These are phyloP conservation scores for Orchestes rusci DNA, from an alignment of 2,888 invertebrate genomes.

Conservation along the genomic window DNA sequence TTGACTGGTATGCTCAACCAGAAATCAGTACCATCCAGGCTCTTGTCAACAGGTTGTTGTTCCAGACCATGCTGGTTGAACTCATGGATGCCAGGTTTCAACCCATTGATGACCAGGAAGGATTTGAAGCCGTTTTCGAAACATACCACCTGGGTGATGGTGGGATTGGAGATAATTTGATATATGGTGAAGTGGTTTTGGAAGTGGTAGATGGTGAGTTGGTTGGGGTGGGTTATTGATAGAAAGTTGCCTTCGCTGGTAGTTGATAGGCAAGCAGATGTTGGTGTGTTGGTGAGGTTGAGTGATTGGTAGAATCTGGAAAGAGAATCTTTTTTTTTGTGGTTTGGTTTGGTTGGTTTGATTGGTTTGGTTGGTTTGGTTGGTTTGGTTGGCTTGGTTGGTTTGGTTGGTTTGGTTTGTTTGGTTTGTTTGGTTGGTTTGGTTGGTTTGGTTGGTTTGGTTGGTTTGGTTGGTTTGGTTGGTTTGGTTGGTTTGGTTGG, in stretches of 20 bases:
- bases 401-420: too few species aligned
- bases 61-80: slow-evolving; percentile 32
- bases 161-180: neutral
- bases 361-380: too few species aligned
- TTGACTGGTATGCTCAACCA: slow-evolving; percentile 40
- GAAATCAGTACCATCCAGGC: slow-evolving; percentile 35
- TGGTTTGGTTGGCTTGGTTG: too few species aligned
- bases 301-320: slow-evolving; percentile 33
- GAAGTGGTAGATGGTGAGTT: slow-evolving; percentile 35
- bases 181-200: slow-evolving; percentile 29
- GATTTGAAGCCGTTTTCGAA: slow-evolving; percentile 40
- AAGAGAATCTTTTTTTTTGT: too few species aligned
- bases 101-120: slow-evolving; percentile 40
- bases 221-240: slow-evolving; percentile 35
- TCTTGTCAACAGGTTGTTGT: slow-evolving; percentile 31
- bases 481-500: too few species aligned
- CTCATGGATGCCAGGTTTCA: slow-evolving; percentile 36
- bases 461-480: too few species aligned
- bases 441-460: too few species aligned
- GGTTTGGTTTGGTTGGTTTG: too few species aligned
- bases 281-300: slow-evolving; percentile 29
- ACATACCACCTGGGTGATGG: slow-evolving; percentile 30
- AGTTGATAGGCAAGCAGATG: slow-evolving; percentile 32
- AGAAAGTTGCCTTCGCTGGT: slow-evolving; percentile 22
- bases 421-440: too few species aligned